Percentiles rank a stretch among this genome's conserved stretches.
These are phyloP conservation scores for Clinocottus analis DNA, from an alignment of 2,113 vertebrate genomes.

Conservation along the genomic window DNA sequence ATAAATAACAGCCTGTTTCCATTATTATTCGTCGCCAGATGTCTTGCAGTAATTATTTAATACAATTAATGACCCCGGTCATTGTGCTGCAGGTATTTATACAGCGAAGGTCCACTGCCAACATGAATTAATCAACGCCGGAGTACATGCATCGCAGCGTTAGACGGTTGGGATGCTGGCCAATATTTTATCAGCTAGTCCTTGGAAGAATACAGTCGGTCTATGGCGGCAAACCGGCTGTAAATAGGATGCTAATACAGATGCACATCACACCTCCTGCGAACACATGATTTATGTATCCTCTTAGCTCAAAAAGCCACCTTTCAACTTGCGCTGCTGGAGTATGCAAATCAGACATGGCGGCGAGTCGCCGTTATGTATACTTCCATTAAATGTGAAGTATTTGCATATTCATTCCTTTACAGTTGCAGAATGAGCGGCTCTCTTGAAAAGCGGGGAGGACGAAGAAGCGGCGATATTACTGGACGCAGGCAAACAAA, in stretches of 20 bases:
- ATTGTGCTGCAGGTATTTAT: slow-evolving; percentile 64
- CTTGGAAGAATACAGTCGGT: slow-evolving; percentile 26
- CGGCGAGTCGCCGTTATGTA: slow-evolving; percentile 42
- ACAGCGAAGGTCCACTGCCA: slow-evolving; percentile 46
- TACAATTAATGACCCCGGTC: slow-evolving; percentile 63
- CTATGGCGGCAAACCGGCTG: slow-evolving; percentile 51
- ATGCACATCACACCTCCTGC: slow-evolving; percentile 64
- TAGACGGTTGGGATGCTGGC: slow-evolving; percentile 27
- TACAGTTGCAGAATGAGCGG: not conserved
- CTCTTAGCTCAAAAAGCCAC: slow-evolving; percentile 71
- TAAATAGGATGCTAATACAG: slow-evolving; percentile 63
- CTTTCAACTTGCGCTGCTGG: slow-evolving; percentile 59
- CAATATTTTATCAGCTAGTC: slow-evolving; percentile 50
- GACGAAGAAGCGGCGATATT: slow-evolving; percentile 4
- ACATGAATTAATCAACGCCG: slow-evolving; percentile 56
- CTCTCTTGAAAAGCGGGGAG: not conserved
- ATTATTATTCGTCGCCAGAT: slow-evolving; percentile 50
- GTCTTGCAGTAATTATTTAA: slow-evolving; percentile 56
- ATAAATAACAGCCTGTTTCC: slow-evolving; percentile 36
- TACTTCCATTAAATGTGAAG: slow-evolving; percentile 61
- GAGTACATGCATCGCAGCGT: slow-evolving; percentile 34
- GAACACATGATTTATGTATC: slow-evolving; percentile 70
- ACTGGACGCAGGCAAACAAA: not conserved
- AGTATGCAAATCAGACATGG: slow-evolving; percentile 68
- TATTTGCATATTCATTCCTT: slow-evolving; percentile 58